Base-by-base conservation (phyloP, 2,888 invertebrate species). In the Megalurothrips usitatus region DNA sequence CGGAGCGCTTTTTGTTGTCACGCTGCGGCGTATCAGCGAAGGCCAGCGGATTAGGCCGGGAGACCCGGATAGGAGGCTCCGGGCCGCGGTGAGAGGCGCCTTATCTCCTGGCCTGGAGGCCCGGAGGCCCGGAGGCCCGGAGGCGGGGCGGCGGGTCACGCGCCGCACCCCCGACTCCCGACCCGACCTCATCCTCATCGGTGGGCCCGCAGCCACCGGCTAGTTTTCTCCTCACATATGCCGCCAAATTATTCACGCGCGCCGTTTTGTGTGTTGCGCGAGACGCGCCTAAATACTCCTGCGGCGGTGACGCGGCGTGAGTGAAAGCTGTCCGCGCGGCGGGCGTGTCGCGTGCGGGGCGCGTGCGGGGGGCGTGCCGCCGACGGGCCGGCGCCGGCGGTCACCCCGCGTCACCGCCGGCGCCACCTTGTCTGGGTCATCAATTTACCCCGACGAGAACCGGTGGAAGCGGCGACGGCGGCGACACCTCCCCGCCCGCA, bases 161-260 rank as follows among this genome's bases (percentile, higher is more conserved):
- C 58, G 17, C 58, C 58, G 17, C 14, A 58, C 14, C 6, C 10
- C 52, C 3, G 58, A 17, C 58, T 14, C 14, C 14, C 52, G 9
- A 1, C 14, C 52, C 17, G 52, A 17, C 14, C 14, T 17, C 52
- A 17, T 17, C 14, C 58, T n/a, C 17, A 43, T 43, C 34, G 58
- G 17, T 0, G 17, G 58, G 58, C 6, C 6, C 12, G 52, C 6
- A 10, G 14, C 17, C 14, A 17, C 11, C 19, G 58, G 68, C 68
- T 26, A 26, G 23, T 75, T 26, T 23, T 75, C 26, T 75, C 26
- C 68, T 75, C 68, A n/a, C 26, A n/a, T 26, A 23, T 11, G 23
- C 9, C 68, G 68, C 68, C 23, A 75, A 75, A 75, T 75, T 75
- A 75, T 23, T 75, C 23, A 75, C 26, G 68, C 68, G 26, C 23